A percentile compares a stretch with the other conserved stretches of the same genome.
Evolutionary conservation across 2,888 invertebrate genomes (phyloP).

Genomic region (Cerastis leucographa): DNA sequence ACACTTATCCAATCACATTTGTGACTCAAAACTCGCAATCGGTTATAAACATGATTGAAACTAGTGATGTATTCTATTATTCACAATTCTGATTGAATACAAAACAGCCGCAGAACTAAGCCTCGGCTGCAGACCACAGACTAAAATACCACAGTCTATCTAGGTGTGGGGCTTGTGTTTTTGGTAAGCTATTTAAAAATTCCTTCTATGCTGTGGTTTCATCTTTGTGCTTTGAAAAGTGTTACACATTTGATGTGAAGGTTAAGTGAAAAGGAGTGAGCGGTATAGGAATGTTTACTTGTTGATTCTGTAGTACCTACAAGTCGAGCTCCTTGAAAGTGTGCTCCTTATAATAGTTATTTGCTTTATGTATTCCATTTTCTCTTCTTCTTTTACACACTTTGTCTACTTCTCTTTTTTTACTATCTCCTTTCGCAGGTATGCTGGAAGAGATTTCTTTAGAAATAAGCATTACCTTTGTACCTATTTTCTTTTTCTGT

Average conservation of each 20-base stretch:
- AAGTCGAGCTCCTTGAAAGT: background rate
- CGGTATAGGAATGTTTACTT: constrained; percentile 20
- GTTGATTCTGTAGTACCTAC: constrained; percentile 31
- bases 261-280: constrained; percentile 33
- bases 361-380: too few relatives aligned
- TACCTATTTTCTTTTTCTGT: too few relatives aligned
- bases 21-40: too few relatives aligned
- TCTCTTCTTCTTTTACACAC: too few relatives aligned
- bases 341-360: too few relatives aligned
- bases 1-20: too few relatives aligned
- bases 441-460: too few relatives aligned
- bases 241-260: constrained; percentile 23
- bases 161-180: constrained; percentile 10
- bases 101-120: constrained; percentile 13
- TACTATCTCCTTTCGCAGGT: too few relatives aligned
- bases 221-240: constrained; percentile 31
- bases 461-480: too few relatives aligned
- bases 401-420: too few relatives aligned
- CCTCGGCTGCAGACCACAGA: constrained; percentile 5
- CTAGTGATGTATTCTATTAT: constrained; percentile 9
- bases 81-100: constrained; percentile 14
- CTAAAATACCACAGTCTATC: constrained; percentile 15
- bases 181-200: constrained; percentile 48
- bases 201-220: constrained; percentile 44
- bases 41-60: background rate